These are phyloP conservation scores for Carassius auratus DNA, from an alignment of 2,113 vertebrate species.

Conservation along the genomic window DNA sequence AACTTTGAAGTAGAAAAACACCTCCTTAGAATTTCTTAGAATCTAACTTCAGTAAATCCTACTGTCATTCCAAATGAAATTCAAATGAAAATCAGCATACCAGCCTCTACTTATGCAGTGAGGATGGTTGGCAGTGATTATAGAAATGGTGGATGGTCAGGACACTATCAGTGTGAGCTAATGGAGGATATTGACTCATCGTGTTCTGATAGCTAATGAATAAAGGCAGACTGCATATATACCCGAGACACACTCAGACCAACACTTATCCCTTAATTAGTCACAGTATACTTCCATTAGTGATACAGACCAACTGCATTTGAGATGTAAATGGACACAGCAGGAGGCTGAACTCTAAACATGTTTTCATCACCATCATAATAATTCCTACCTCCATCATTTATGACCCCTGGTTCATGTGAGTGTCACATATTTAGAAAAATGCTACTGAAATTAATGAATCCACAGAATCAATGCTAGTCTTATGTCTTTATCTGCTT, in stretches of 20 bases:
- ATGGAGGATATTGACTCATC: constrained; percentile 24
- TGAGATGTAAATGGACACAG: neutral
- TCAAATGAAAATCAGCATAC: neutral
- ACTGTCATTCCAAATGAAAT: neutral
- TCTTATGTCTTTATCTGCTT: neutral
- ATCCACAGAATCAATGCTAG: neutral
- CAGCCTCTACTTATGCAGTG: neutral
- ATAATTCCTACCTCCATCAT: neutral
- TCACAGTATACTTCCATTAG: neutral
- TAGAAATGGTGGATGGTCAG: neutral
- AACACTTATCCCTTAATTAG: constrained; percentile 46
- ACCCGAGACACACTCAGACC: constrained; percentile 4
- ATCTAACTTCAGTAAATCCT: neutral
- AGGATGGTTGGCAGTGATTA: constrained; percentile 21
- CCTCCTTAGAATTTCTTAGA: too few relatives aligned
- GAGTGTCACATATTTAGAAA: neutral
- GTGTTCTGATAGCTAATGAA: constrained; percentile 41
- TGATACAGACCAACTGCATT: neutral
- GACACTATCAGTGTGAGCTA: constrained; percentile 16
- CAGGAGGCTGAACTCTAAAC: neutral
- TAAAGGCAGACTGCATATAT: neutral
- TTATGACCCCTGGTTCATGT: neutral
- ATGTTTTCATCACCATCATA: neutral
- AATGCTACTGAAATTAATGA: neutral
- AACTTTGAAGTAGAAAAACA: neutral